Conservation (phyloP, 2,113 vertebrate species). For the Furnarius figulus region DNA sequence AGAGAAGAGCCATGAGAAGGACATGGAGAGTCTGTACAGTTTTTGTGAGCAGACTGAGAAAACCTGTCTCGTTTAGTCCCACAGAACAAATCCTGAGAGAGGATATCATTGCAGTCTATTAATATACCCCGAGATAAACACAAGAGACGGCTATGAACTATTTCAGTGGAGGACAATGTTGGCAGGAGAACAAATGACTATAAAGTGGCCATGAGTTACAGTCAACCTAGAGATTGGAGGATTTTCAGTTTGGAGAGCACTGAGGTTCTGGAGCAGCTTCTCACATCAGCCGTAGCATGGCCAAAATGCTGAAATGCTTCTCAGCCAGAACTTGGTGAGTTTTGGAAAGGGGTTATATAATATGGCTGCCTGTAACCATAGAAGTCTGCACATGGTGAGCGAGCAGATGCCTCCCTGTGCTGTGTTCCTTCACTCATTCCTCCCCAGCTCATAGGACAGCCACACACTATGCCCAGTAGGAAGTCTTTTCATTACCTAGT, state of each 20-base stretch:
- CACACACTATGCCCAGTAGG: background rate
- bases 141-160: background rate
- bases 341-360: background rate
- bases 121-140: slow-evolving; percentile 49
- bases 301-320: background rate
- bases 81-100: background rate
- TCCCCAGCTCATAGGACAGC: background rate
- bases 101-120: slow-evolving; percentile 37
- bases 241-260: background rate
- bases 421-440: background rate
- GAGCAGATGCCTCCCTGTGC: background rate
- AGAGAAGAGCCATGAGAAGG: background rate
- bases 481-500: background rate
- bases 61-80: background rate
- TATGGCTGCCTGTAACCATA: background rate
- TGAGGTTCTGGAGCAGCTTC: background rate
- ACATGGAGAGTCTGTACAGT: background rate
- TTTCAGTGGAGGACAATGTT: slow-evolving; percentile 32
- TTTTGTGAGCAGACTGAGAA: background rate
- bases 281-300: background rate
- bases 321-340: background rate
- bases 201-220: background rate
- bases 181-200: slow-evolving; percentile 31
- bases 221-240: background rate
- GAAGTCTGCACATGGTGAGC: background rate